Percentiles rank a stretch among this genome's conserved stretches.
phyloP scores from a whole-genome alignment of 37 sponge, comb jelly and placozoan species.

The Tethya wilhelma region DNA sequence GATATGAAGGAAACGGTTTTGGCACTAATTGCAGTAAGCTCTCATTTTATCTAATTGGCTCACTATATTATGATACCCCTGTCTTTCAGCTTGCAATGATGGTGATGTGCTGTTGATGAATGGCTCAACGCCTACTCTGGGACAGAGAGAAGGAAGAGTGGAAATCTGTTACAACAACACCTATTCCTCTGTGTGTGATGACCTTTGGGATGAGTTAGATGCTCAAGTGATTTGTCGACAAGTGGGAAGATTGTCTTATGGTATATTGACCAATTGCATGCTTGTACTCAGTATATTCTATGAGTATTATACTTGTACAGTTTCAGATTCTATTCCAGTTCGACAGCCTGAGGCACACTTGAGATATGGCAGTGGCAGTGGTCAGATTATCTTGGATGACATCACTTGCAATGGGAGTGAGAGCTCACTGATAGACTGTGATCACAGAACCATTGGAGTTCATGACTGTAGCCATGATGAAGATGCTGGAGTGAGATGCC shows the following conservation, averaged over 20 bases:
- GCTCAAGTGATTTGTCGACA: slow-evolving; percentile 33
- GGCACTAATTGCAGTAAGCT: background rate
- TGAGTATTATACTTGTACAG: background rate
- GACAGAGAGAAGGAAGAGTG: slow-evolving; percentile 36
- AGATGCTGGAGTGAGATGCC: slow-evolving; percentile 44
- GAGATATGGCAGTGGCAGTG: slow-evolving; percentile 17
- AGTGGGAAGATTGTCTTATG: too few relatives aligned
- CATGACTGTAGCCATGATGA: slow-evolving; percentile 48
- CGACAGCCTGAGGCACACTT: background rate
- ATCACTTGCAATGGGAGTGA: slow-evolving; percentile 29
- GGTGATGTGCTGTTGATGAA: slow-evolving; percentile 40
- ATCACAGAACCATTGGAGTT: slow-evolving; percentile 7
- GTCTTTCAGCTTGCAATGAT: slow-evolving; percentile 19
- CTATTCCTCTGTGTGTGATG: slow-evolving; percentile 40
- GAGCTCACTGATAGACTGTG: slow-evolving; percentile 32
- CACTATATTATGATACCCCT: background rate
- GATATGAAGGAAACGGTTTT: slow-evolving; percentile 8
- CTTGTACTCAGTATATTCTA: background rate
- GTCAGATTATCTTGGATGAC: slow-evolving; percentile 14
- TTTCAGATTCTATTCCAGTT: slow-evolving; percentile 2
- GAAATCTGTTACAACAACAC: slow-evolving; percentile 17
- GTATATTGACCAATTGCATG: too few relatives aligned
- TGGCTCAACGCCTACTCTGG: slow-evolving; percentile 7
- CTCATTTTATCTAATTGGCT: background rate
- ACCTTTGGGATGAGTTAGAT: slow-evolving; percentile 26